Base-by-base conservation (phyloP, 2,113 vertebrate genomes). In the Athene noctua region DNA sequence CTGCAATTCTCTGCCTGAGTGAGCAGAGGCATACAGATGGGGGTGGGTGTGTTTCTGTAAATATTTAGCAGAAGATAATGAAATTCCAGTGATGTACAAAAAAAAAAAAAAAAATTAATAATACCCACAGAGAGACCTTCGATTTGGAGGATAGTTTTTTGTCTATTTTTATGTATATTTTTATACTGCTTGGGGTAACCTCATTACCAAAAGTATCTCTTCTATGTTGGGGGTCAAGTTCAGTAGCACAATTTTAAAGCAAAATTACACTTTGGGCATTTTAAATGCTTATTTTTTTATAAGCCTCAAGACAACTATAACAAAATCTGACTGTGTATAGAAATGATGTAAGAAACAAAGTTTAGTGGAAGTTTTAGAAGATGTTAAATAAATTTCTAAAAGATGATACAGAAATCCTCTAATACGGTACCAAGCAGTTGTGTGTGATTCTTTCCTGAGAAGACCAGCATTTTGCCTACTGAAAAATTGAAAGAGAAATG, bases 161-260 rank as follows among this genome's bases (percentile, higher is more conserved):
- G 71, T 52, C 86, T 82, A 88, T 95, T 95, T 92, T 94, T 94
- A 86, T 92, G 95, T 96, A 21, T 97, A 95, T 97, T 98, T 97
- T 97, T 97, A 93, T 96, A 82, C 83, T 90, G 84, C 93, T 96
- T 70, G 92, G 73, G 83, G 68, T 86, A 66, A 68, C 40, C n/a
- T 62, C 83, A 51, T 63, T 62, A 91, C 67, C 70, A 51, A 81
- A 89, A 92, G 80, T 81, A 15, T 91, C 78, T 95, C 61, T 87
- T 88, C 88, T 88, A 6, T 27, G 63, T 51, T 38, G 85, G 85
- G 70, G 84, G 68, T 96, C 11, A 51, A 81, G 85, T 92, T 86
- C n/a, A 84, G 80, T 40, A 94, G 83, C 93, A 80, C 54, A 58
- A 86, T 78, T 83, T 42, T 58, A 90, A 92, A 94, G 59, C 72